A percentile compares a stretch with the other conserved stretches of the same genome.
Evolutionary conservation across 2,797 vertebrate species (phyloP).

Genomic region (Chaunax sp.): DNA sequence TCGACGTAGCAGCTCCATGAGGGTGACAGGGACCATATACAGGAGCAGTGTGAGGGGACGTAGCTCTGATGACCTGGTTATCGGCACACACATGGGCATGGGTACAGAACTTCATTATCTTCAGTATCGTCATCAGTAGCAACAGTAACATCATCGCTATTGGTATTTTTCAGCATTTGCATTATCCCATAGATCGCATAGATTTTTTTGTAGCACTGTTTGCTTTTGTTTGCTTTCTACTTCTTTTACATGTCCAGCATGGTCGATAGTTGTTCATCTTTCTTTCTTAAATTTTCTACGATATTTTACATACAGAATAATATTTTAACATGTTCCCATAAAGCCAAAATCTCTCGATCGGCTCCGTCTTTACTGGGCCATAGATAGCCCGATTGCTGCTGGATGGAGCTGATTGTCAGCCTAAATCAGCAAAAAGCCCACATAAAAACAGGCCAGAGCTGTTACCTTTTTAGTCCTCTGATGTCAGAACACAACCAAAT

Average conservation of each 20-base stretch:
- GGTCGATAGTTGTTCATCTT: constrained; percentile 6
- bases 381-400: neutral
- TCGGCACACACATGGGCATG: constrained; percentile 86
- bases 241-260: constrained; percentile 1
- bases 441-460: neutral
- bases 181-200: neutral
- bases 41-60: constrained; percentile 87
- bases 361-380: neutral
- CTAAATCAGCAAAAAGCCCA: neutral
- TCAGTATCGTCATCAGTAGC: constrained; percentile 25
- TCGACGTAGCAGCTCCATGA: constrained; percentile 89
- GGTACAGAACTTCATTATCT: constrained; percentile 67
- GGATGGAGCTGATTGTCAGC: neutral
- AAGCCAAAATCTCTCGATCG: neutral
- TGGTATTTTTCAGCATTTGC: constrained; percentile 13
- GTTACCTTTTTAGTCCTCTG: neutral
- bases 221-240: neutral
- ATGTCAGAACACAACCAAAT: neutral
- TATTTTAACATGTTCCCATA: neutral
- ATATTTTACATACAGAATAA: constrained; percentile 3
- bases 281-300: neutral
- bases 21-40: constrained; percentile 87
- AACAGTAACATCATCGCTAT: constrained; percentile 3
- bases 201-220: neutral
- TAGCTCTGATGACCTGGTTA: constrained; percentile 86